Conservation (phyloP, 2,113 vertebrate genomes). For the Mustela nigripes region DNA sequence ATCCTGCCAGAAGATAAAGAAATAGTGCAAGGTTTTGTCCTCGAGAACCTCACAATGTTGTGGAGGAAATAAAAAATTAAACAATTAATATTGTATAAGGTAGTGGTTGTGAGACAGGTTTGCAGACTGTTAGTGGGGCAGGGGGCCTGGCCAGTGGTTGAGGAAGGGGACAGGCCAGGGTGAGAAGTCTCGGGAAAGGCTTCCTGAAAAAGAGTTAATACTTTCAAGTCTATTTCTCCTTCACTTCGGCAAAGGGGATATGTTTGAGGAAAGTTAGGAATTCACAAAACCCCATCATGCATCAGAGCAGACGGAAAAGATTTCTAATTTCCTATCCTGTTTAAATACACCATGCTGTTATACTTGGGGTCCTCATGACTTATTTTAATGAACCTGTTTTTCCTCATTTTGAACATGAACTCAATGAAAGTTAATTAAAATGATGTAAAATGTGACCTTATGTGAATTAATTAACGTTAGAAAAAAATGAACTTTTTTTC, state of each 20-base stretch:
- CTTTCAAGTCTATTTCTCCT: not conserved
- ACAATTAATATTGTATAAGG: not conserved
- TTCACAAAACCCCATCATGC: not conserved
- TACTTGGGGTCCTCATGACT: conserved; percentile 49
- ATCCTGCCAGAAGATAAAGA: not conserved
- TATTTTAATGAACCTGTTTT: conserved; percentile 68
- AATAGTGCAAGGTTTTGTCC: not conserved
- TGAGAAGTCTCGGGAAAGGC: not conserved
- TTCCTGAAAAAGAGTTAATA: not conserved
- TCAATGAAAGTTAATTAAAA: conserved; percentile 84
- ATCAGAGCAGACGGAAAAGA: not conserved
- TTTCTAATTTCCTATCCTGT: conserved; percentile 21
- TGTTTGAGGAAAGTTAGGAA: conserved; percentile 33
- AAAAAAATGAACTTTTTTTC: conserved; percentile 37
- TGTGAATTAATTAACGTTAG: conserved; percentile 76
- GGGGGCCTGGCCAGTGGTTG: not conserved
- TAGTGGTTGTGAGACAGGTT: not conserved
- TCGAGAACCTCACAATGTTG: not conserved
- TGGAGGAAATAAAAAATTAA: not conserved
- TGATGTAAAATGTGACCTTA: conserved; percentile 77
- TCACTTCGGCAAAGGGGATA: not conserved
- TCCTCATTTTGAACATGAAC: conserved; percentile 72
- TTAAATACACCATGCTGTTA: conserved; percentile 14
- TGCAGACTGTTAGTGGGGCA: not conserved
- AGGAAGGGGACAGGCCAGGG: not conserved